Evolutionary conservation across 2,888 invertebrate species (phyloP).

Genomic region (Thumatha senex): DNA sequence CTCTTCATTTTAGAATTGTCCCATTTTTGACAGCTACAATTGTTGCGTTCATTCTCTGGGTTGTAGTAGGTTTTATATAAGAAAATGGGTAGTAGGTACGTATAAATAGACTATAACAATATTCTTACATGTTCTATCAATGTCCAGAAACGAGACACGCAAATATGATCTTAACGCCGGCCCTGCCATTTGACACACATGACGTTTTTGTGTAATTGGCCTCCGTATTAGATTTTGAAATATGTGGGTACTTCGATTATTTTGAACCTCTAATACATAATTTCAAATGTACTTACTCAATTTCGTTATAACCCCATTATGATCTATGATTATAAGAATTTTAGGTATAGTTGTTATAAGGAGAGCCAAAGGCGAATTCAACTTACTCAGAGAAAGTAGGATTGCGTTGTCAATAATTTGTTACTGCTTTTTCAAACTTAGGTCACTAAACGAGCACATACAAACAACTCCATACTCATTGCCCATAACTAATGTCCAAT

Average conservation of each 20-base stretch:
- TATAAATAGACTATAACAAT: neutral
- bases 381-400: too few species aligned
- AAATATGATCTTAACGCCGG: constrained; percentile 36
- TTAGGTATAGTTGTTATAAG: too few species aligned
- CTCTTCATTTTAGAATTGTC: too few species aligned
- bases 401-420: neutral
- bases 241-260: neutral
- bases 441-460: constrained; percentile 3
- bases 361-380: too few species aligned
- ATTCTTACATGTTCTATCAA: constrained; percentile 36
- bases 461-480: constrained; percentile 4
- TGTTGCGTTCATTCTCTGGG: too few species aligned
- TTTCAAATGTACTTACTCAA: too few species aligned
- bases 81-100: too few species aligned
- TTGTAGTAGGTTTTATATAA: too few species aligned
- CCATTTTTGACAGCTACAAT: too few species aligned
- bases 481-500: constrained; percentile 10
- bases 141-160: constrained; percentile 37
- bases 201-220: constrained; percentile 62
- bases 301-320: too few species aligned
- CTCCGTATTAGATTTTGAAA: constrained; percentile 36
- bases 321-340: too few species aligned
- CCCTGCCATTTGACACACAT: constrained; percentile 61
- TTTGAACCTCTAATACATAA: too few species aligned
- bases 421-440: neutral